Evolutionary conservation across 2,888 invertebrate species (phyloP).

Genomic region (Drosophila borealis): DNA sequence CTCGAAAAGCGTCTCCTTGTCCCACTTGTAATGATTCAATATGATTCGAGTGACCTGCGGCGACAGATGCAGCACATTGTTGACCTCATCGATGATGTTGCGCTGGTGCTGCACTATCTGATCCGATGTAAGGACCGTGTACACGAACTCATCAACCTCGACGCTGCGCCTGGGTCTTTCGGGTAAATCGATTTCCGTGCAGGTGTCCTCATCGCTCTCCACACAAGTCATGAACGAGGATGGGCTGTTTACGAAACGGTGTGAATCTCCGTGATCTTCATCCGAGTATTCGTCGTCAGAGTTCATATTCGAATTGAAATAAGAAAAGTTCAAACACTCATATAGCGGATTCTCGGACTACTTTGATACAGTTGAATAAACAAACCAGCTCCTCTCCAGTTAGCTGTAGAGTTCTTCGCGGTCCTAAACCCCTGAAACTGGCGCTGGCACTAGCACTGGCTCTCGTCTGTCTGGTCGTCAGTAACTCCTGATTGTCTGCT

Average conservation of each 20-base stretch:
- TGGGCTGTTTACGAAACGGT: slow-evolving; percentile 53
- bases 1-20: slow-evolving; percentile 99
- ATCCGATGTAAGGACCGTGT: slow-evolving; percentile 96
- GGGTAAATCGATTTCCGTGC: slow-evolving; percentile 90
- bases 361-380: slow-evolving; percentile 33
- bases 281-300: slow-evolving; percentile 71
- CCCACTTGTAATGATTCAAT: slow-evolving; percentile 99
- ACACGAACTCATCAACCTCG: slow-evolving; percentile 95
- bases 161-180: slow-evolving; percentile 91
- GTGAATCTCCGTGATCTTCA: slow-evolving; percentile 72
- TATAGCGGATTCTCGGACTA: slow-evolving; percentile 29
- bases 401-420: neutral
- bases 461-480: slow-evolving; percentile 6
- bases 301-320: slow-evolving; percentile 62
- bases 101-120: slow-evolving; percentile 99
- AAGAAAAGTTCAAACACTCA: slow-evolving; percentile 33
- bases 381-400: slow-evolving; percentile 5
- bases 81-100: slow-evolving; percentile 98
- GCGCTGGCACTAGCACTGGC: neutral
- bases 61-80: slow-evolving; percentile 96
- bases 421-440: neutral
- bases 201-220: slow-evolving; percentile 93
- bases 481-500: slow-evolving; percentile 6
- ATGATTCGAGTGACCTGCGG: slow-evolving; percentile 96
- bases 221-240: slow-evolving; percentile 85